Percentiles rank a stretch among this genome's conserved stretches.
Evolutionary conservation across 64 coral and sea anemone species (phyloP).

Genomic region (Astreopora myriophthalma): DNA sequence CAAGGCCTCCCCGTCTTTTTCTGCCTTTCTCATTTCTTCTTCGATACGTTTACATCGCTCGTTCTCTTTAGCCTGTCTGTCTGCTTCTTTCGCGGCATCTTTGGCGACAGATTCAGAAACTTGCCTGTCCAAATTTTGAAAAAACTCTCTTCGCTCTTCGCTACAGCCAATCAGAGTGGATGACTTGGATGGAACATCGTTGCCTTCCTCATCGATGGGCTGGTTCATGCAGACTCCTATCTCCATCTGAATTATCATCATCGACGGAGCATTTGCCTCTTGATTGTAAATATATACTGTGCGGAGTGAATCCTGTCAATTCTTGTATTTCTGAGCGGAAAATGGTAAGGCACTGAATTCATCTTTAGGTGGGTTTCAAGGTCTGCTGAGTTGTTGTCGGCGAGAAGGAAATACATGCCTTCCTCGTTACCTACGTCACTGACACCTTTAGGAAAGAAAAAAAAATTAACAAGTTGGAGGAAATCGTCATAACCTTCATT

Average conservation of each 20-base stretch:
- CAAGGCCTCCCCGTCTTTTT: background rate
- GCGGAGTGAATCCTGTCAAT: background rate
- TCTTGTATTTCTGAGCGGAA: background rate
- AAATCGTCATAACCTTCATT: background rate
- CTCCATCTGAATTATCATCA: no score
- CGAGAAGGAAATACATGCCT: background rate
- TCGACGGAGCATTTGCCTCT: background rate
- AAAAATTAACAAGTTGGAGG: background rate
- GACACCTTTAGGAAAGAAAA: conserved; percentile 25
- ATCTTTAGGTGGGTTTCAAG: background rate
- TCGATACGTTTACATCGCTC: background rate
- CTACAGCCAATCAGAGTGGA: background rate
- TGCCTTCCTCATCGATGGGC: background rate
- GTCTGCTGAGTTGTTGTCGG: background rate
- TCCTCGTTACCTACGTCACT: background rate
- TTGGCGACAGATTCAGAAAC: background rate
- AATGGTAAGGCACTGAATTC: background rate
- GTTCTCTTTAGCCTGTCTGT: no score
- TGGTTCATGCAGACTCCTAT: background rate
- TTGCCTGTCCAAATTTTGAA: background rate
- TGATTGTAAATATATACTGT: background rate
- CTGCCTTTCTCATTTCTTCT: background rate
- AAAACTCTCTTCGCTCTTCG: background rate
- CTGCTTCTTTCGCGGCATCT: no score
- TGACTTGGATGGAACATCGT: background rate